A percentile compares a stretch with the other conserved stretches of the same genome.
These are phyloP conservation scores for Drosophila parthenogenetica DNA, from an alignment of 2,888 invertebrate species.

Conservation along the genomic window DNA sequence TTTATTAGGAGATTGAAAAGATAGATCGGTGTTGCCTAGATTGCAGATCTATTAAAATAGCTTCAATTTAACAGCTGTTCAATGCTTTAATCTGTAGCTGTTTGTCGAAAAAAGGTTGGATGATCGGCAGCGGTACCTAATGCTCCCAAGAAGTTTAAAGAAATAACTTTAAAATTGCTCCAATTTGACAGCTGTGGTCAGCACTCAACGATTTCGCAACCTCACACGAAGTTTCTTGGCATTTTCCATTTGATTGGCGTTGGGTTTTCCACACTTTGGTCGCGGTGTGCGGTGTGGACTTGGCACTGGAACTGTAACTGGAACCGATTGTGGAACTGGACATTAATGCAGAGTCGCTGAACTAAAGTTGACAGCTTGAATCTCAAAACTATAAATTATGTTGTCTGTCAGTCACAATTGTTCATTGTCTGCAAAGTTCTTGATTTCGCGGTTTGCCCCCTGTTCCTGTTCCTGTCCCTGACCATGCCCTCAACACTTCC, in stretches of 20 bases:
- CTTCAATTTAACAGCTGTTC: no score
- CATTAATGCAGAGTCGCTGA: slow-evolving; percentile 18
- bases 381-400: slow-evolving; percentile 68
- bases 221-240: slow-evolving; percentile 51
- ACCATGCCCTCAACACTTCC: background rate
- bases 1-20: background rate
- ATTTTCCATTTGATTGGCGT: slow-evolving; percentile 63
- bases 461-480: background rate
- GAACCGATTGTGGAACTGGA: slow-evolving; percentile 4
- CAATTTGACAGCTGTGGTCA: slow-evolving; percentile 63
- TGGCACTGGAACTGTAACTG: background rate
- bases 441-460: slow-evolving; percentile 54
- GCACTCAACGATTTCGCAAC: slow-evolving; percentile 16
- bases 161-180: slow-evolving; percentile 6
- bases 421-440: slow-evolving; percentile 61
- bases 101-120: background rate
- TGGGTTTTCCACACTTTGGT: slow-evolving; percentile 39
- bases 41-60: no score
- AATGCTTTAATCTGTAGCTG: no score
- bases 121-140: background rate
- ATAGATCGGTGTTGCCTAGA: no score
- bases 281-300: background rate
- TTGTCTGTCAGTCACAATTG: slow-evolving; percentile 64
- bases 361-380: slow-evolving; percentile 36
- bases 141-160: background rate